These are phyloP conservation scores for Spisula solida DNA, from an alignment of 2,888 invertebrate genomes.

Conservation along the genomic window DNA sequence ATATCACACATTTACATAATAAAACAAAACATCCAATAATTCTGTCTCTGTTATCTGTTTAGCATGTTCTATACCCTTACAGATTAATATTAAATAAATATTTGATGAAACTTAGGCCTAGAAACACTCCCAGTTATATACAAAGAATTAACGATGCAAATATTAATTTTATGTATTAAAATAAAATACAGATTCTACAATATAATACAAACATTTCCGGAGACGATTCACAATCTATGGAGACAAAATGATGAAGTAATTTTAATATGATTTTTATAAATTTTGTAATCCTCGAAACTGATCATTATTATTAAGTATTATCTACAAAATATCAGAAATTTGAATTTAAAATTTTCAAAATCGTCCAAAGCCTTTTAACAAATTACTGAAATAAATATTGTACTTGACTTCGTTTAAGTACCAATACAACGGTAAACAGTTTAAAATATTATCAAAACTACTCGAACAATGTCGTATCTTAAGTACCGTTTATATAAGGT, in stretches of 20 bases:
- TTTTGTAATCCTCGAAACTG: background rate
- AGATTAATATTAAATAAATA: background rate
- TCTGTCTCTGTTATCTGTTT: background rate
- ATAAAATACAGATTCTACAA: background rate
- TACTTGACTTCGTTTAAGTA: constrained; percentile 16
- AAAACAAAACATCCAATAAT: background rate
- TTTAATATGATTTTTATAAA: background rate
- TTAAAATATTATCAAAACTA: constrained; percentile 8
- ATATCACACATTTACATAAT: too few relatives aligned
- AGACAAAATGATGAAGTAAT: background rate
- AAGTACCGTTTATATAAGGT: background rate
- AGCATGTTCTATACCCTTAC: background rate
- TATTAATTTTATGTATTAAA: background rate
- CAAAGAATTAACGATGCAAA: background rate
- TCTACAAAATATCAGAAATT: background rate
- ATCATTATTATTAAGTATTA: background rate
- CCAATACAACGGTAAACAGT: background rate
- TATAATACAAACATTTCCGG: background rate
- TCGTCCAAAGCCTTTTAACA: constrained; percentile 6
- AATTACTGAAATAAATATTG: constrained; percentile 10
- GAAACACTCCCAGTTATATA: background rate
- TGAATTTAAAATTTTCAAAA: constrained; percentile 7
- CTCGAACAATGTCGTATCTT: background rate
- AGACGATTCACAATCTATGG: background rate
- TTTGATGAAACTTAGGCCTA: background rate